Conservation (phyloP, 2,113 vertebrate genomes). For the Thunnus maccoyii region DNA sequence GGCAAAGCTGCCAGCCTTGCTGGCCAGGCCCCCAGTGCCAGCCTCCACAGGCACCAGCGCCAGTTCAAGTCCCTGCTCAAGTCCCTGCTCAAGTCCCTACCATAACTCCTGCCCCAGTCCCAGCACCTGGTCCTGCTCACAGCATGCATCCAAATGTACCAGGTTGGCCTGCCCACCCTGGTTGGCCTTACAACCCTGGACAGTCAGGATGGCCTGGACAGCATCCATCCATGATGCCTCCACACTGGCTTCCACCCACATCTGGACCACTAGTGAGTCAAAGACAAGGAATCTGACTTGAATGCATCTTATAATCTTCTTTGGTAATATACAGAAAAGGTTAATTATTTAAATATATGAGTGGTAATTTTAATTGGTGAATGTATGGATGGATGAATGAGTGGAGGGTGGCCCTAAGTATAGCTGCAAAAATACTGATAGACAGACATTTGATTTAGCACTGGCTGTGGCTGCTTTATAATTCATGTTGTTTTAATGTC, state of each 20-base stretch:
- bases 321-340: not conserved
- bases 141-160: constrained; percentile 50
- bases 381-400: too few relatives aligned
- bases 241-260: constrained; percentile 78
- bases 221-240: constrained; percentile 57
- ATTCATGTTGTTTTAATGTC: not conserved
- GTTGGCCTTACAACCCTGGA: constrained; percentile 83
- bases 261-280: constrained; percentile 82
- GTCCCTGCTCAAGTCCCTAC: constrained; percentile 33
- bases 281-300: not conserved
- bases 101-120: constrained; percentile 7
- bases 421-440: not conserved
- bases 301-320: not conserved
- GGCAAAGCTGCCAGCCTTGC: constrained; percentile 68
- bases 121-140: constrained; percentile 13
- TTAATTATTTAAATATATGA: too few relatives aligned
- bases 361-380: too few relatives aligned
- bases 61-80: constrained; percentile 38
- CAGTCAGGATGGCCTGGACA: constrained; percentile 86
- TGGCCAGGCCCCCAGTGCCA: constrained; percentile 71
- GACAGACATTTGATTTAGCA: not conserved
- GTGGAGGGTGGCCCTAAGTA: too few relatives aligned
- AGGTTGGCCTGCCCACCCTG: constrained; percentile 65
- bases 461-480: not conserved
- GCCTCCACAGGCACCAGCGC: constrained; percentile 35